Conservation (phyloP, 1,140 invertebrate genomes). For the Hestina assimilis region DNA sequence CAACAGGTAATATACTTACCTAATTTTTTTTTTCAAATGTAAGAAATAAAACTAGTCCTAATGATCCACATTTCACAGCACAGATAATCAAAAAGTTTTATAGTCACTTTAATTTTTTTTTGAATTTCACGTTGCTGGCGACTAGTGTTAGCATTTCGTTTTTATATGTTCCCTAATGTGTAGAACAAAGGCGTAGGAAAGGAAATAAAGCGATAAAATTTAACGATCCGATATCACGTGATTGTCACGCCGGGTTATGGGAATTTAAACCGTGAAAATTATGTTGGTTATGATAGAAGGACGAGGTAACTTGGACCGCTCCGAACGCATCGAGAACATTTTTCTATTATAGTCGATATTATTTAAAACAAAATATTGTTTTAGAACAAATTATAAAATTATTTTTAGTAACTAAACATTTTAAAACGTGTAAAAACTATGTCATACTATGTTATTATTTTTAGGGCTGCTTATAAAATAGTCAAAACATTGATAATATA, state of each 20-base stretch:
- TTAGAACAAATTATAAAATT: no score
- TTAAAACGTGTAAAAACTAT: no score
- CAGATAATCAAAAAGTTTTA: conserved; percentile 26
- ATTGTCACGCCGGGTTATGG: conserved; percentile 54
- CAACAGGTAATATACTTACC: no score
- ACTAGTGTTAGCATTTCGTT: conserved; percentile 24
- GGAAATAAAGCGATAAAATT: conserved; percentile 69
- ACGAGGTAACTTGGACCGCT: background rate
- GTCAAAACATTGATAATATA: no score
- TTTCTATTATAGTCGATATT: no score
- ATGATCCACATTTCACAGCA: background rate
- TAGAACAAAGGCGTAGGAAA: conserved; percentile 61
- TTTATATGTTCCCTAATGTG: conserved; percentile 33
- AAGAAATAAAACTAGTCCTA: background rate
- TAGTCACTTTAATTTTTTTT: conserved; percentile 31
- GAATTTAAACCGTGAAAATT: conserved; percentile 55
- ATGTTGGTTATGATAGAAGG: conserved; percentile 9
- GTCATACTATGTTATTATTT: no score
- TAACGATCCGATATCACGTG: conserved; percentile 61
- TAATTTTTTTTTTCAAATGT: no score
- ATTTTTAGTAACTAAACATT: no score
- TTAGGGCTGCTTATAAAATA: no score
- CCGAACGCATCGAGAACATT: no score
- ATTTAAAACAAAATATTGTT: no score
- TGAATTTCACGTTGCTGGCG: conserved; percentile 14